phyloP scores from a whole-genome alignment of 2,888 invertebrate genomes.

The Lottia gigantea region DNA sequence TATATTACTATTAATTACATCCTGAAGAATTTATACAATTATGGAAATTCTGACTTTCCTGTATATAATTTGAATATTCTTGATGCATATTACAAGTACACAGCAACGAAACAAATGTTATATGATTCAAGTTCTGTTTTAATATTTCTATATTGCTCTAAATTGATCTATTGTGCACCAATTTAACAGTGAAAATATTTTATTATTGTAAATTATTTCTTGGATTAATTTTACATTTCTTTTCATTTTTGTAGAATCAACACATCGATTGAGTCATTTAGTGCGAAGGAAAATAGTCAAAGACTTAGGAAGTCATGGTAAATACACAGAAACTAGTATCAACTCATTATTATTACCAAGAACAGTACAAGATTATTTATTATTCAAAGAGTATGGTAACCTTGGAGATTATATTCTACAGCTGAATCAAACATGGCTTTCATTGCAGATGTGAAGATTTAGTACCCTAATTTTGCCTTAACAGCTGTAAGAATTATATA shows the following conservation, averaged over 20 bases:
- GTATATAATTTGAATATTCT: too few species aligned
- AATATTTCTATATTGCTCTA: too few species aligned
- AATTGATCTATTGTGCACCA: too few species aligned
- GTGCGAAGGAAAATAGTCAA: constrained; percentile 41
- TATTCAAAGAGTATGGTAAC: constrained; percentile 37
- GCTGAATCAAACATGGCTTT: constrained; percentile 3
- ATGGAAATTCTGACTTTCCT: not conserved
- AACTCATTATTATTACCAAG: constrained; percentile 31
- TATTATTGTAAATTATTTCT: too few species aligned
- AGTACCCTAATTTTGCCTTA: too few species aligned
- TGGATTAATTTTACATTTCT: too few species aligned
- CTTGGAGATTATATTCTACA: constrained; percentile 15
- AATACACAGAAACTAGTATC: constrained; percentile 27
- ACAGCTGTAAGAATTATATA: too few species aligned
- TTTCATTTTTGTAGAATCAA: constrained; percentile 29
- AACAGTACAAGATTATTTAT: constrained; percentile 39
- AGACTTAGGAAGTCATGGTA: constrained; percentile 30
- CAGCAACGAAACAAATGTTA: too few species aligned
- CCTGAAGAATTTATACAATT: not conserved
- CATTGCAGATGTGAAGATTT: not conserved
- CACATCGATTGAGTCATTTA: constrained; percentile 38
- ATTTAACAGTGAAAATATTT: too few species aligned
- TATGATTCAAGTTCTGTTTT: too few species aligned
- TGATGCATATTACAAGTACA: too few species aligned
- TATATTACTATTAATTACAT: too few species aligned